Evolutionary conservation across 64 coral and sea anemone species (phyloP), one percentile per base, ranked within the genome.

Genomic region (Stylophora pistillata): DNA sequence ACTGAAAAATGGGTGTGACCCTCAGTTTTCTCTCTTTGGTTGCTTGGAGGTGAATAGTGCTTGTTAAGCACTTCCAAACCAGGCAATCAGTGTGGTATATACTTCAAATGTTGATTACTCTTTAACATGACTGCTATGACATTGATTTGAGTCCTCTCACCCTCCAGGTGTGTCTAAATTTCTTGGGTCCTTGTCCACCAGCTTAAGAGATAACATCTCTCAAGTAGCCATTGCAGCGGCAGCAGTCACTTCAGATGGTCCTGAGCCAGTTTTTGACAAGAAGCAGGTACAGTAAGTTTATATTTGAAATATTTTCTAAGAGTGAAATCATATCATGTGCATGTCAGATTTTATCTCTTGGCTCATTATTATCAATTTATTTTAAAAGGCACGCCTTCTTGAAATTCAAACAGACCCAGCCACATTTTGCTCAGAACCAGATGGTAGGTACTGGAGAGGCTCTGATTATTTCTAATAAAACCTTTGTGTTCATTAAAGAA

Each of bases 371-470:
- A 30, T 52, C 74, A 77, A 21, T 55, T 76, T 79, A 53, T 61
- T 65, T 68, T 75, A 30, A 26, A 33, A 99, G 97, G 97, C 97
- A 78, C 74, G 88, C 47, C 86, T 95, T 15, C 93, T 95, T 78
- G 97, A 95, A 82, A 95, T 99, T 56, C 97, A 99, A 34, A 99
- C 93, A 29, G 87, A 99, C 61, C 97, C 97, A 74, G 88, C 90
- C 31, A 99, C 97, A 55, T 99, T 95, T 75, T 92, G 93, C 26
- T 93, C 86, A 78, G 97, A 99, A 4, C 97, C 97, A 72, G 90
- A 99, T 86, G 88, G 93, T 94, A 94, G 30, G 88, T 78, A 77
- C 9, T 5, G 18, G 15, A 72, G 13, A 32, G 0, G 37, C 3
- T 47, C 3, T 47, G 7, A 47, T 47, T 47, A 7, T 47, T 47